Conservation (phyloP, 2,113 vertebrate species). For the Diglossa brunneiventris region DNA sequence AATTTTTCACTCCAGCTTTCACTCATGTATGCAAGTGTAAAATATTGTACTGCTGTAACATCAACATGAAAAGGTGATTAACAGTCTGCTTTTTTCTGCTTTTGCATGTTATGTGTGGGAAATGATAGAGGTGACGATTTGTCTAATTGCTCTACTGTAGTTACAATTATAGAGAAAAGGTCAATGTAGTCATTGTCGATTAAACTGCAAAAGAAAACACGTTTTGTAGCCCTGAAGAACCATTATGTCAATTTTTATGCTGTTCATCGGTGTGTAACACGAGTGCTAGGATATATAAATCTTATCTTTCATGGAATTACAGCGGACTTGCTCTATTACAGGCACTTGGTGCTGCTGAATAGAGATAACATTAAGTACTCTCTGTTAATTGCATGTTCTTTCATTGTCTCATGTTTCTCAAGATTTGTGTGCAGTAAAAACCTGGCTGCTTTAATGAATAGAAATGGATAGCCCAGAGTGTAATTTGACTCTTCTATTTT, state of each 20-base stretch:
- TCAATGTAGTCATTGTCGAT: conserved; percentile 74
- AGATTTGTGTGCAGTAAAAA: conserved; percentile 44
- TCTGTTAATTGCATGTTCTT: conserved; percentile 53
- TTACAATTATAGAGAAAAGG: conserved; percentile 75
- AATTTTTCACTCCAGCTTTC: background rate
- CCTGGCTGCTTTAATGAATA: background rate
- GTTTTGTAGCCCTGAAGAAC: conserved; percentile 63
- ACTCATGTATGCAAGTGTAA: background rate
- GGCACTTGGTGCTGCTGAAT: conserved; percentile 44
- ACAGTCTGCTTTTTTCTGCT: background rate
- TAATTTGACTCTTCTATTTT: conserved; percentile 1
- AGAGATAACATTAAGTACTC: conserved; percentile 55
- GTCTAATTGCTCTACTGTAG: conserved; percentile 67
- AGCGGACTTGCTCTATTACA: conserved; percentile 33
- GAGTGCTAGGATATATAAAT: conserved; percentile 63
- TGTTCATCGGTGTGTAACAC: conserved; percentile 52
- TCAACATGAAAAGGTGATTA: background rate
- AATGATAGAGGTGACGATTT: conserved; percentile 24
- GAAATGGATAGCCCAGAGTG: background rate
- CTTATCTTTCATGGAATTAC: conserved; percentile 53
- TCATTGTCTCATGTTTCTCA: conserved; percentile 24
- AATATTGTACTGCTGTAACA: background rate
- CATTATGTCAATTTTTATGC: conserved; percentile 71
- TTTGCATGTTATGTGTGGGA: conserved; percentile 38
- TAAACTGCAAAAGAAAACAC: conserved; percentile 65